phyloP scores from a whole-genome alignment of 2,888 invertebrate genomes.

The Chelonus formosanus region DNA sequence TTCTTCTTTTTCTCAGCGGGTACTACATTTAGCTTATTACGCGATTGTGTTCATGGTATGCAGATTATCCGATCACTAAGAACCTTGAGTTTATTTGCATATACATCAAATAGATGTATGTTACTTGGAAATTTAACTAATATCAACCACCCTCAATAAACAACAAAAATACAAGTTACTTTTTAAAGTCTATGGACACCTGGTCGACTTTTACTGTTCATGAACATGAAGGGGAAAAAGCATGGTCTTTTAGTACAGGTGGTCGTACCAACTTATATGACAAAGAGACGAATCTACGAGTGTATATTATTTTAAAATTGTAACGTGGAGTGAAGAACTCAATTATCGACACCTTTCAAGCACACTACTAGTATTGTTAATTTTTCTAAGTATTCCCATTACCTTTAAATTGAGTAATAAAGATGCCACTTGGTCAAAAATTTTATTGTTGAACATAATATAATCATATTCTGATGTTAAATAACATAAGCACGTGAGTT shows the following conservation, averaged over 20 bases:
- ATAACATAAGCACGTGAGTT: too few species aligned
- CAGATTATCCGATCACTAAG: conserved; percentile 2
- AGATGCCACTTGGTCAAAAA: too few species aligned
- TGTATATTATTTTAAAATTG: conserved; percentile 1
- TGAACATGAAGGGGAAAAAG: neutral
- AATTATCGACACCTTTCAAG: too few species aligned
- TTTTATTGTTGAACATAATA: too few species aligned
- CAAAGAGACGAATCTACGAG: neutral
- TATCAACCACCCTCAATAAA: neutral
- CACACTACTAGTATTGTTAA: too few species aligned
- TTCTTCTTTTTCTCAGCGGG: neutral
- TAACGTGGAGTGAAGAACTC: too few species aligned
- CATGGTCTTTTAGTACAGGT: conserved; percentile 2
- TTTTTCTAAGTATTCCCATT: too few species aligned
- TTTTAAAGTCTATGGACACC: conserved; percentile 5
- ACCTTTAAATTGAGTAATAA: too few species aligned
- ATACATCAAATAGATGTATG: neutral
- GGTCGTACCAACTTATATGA: neutral
- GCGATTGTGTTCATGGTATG: neutral
- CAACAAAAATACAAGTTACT: neutral
- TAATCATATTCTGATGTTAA: too few species aligned
- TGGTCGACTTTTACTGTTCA: conserved; percentile 8
- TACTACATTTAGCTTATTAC: neutral
- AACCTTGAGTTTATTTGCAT: conserved; percentile 12
- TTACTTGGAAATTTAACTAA: neutral